Evolutionary conservation across 2,888 invertebrate genomes (phyloP).

Genomic region (Chrysomela aeneicollis): DNA sequence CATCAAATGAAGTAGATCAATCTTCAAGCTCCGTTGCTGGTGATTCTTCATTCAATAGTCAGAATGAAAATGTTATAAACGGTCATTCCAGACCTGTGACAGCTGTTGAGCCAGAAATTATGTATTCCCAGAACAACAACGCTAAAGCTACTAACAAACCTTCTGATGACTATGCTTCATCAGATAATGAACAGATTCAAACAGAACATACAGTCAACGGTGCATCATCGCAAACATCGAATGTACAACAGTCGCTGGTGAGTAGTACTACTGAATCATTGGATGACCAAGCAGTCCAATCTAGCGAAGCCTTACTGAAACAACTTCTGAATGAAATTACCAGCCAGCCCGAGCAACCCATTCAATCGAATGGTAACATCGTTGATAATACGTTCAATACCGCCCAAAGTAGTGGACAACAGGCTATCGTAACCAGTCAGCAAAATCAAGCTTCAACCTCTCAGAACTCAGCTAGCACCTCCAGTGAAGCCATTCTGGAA

Average conservation of each 20-base stretch:
- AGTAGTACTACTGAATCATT: background rate
- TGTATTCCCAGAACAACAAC: background rate
- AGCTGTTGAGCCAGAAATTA: background rate
- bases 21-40: background rate
- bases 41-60: background rate
- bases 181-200: background rate
- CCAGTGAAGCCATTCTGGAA: no score
- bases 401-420: no score
- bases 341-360: background rate
- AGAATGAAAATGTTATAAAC: background rate
- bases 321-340: background rate
- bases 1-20: background rate
- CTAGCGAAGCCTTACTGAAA: background rate
- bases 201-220: no score
- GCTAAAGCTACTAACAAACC: background rate
- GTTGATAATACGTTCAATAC: no score
- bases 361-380: no score
- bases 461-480: no score
- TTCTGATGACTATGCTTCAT: background rate
- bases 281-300: background rate
- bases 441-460: no score
- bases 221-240: background rate
- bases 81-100: constrained; percentile 3
- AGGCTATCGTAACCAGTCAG: no score
- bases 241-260: background rate